Conservation (phyloP, 2,797 vertebrate genomes). For the Chelonia mydas region DNA sequence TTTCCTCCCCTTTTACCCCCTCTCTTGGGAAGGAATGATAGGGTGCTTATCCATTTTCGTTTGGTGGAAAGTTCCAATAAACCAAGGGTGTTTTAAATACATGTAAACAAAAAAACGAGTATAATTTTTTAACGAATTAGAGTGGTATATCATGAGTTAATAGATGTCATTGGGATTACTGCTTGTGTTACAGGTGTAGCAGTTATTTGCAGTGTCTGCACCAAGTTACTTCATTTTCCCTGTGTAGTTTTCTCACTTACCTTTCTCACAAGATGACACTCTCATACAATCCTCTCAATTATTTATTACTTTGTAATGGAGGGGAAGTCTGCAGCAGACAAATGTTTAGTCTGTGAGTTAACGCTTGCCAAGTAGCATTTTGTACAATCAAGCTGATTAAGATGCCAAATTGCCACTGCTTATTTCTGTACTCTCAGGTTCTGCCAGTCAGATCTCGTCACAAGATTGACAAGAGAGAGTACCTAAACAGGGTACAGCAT, state of each 20-base stretch:
- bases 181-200: conserved; percentile 12
- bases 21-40: neutral
- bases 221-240: conserved; percentile 23
- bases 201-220: conserved; percentile 23
- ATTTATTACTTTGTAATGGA: conserved; percentile 59
- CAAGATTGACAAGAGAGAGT: conserved; percentile 10
- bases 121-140: conserved; percentile 35
- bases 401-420: conserved; percentile 62
- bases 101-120: neutral
- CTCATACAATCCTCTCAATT: conserved; percentile 41
- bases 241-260: conserved; percentile 37
- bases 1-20: neutral
- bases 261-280: conserved; percentile 50
- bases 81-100: neutral
- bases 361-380: conserved; percentile 70
- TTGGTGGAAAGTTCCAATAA: neutral
- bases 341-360: conserved; percentile 68
- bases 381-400: conserved; percentile 68
- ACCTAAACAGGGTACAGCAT: conserved; percentile 49
- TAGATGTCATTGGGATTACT: neutral
- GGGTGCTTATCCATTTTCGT: conserved; percentile 24
- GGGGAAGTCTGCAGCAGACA: conserved; percentile 64
- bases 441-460: conserved; percentile 11
- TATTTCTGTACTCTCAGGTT: conserved; percentile 47
- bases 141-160: neutral